Conservation (phyloP, 2,888 invertebrate species). For the Podabrus alpinus region DNA sequence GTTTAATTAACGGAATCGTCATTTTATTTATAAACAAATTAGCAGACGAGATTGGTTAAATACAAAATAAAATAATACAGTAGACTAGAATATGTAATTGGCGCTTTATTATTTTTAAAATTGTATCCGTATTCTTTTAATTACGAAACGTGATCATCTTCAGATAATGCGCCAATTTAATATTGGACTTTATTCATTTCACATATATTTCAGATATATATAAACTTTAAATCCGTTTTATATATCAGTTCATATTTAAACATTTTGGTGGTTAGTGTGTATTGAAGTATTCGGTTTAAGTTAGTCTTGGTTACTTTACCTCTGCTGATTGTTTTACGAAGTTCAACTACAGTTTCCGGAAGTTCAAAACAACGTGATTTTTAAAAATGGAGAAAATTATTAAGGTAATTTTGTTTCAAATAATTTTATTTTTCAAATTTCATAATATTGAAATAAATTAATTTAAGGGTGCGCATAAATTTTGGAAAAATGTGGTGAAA, state of each 20-base stretch:
- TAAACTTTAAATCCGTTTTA: slow-evolving; percentile 15
- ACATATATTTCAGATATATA: slow-evolving; percentile 23
- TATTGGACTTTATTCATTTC: slow-evolving; percentile 29
- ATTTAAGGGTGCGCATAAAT: too few relatives aligned
- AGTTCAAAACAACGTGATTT: background rate
- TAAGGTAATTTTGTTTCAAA: background rate
- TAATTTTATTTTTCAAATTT: too few relatives aligned
- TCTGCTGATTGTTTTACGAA: background rate
- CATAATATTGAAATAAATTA: too few relatives aligned
- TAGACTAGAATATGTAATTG: background rate
- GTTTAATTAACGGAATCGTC: background rate
- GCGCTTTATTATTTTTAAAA: background rate
- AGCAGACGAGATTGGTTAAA: background rate
- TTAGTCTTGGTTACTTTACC: background rate
- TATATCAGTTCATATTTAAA: slow-evolving; percentile 8
- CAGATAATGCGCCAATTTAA: slow-evolving; percentile 22
- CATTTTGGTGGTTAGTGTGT: background rate
- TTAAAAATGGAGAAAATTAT: background rate
- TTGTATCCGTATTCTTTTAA: slow-evolving; percentile 1
- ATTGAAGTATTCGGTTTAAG: background rate
- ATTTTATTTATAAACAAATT: background rate
- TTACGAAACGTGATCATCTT: slow-evolving; percentile 22
- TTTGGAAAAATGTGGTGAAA: background rate
- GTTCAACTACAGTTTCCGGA: background rate
- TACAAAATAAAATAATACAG: background rate